Base-by-base conservation (phyloP, 1,140 invertebrate genomes). In the Brachionus sp. region DNA sequence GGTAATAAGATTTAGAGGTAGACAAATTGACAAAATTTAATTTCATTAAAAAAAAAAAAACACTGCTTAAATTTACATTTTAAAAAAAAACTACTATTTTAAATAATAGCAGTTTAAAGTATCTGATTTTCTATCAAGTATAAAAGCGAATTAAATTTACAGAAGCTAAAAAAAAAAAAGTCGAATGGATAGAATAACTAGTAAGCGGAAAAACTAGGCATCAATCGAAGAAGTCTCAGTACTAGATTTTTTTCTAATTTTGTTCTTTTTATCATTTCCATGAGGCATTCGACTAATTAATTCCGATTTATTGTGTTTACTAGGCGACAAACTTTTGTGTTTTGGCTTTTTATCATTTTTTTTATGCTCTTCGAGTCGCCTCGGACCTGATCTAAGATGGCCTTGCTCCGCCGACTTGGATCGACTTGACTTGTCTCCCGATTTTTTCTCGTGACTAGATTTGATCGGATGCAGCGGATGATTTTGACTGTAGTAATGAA, bases 401-500 rank as follows among this genome's bases (percentile, higher is more conserved):
- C 23, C 7, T 1, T 75, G n/a, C n/a, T 75, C 70, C 3, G 42
- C 39, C n/a, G 70, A 75, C 46, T 75, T 75, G 1, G 70, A 75
- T 12, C 70, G 12, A 33, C 16, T 70, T n/a, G 66, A 70, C n/a
- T 70, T 19, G 33, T 46, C 70, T 12, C 9, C 37, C 23, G 9
- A 23, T 25, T 75, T 75, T 70, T 70, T 70, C 5, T 70, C 66
- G 16, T 70, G 66, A 70, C 66, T 70, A 70, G 66, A 70, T 39
- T 44, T 75, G 13, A 80, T 80, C 35, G 77, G 77, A n/a, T 80
- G 77, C 16, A 80, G 19, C 25, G 77, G 77, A 35, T 80, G 77
- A 57, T 80, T 80, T 19, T 57, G 33, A n/a, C 39, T 80, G 50
- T 80, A 80, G n/a, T 80, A 80, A 80, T 80, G 77, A 23, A 80